Percentiles rank a stretch among this genome's conserved stretches.
Evolutionary conservation across 2,113 vertebrate genomes (phyloP).

Genomic region (Petaurus breviceps): DNA sequence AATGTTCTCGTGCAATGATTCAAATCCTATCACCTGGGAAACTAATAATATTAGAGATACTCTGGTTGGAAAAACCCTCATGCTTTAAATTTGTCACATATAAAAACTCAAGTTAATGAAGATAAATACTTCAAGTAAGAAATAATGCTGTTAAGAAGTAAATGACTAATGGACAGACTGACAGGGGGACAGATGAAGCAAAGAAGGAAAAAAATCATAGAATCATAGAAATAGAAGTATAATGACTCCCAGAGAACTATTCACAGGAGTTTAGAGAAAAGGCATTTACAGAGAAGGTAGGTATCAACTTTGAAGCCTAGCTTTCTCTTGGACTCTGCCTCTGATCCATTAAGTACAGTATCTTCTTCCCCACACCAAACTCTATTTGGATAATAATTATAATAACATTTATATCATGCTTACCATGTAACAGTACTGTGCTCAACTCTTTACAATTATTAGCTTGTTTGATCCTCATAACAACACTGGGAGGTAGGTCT

Average conservation of each 20-base stretch:
- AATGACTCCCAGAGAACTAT: not conserved
- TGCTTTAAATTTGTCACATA: constrained; percentile 29
- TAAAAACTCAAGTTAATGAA: not conserved
- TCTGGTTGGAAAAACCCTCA: constrained; percentile 23
- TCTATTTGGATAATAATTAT: not conserved
- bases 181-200: constrained; percentile 21
- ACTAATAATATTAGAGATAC: constrained; percentile 26
- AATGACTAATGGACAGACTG: constrained; percentile 31
- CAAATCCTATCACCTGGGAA: constrained; percentile 34
- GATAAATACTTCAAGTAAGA: constrained; percentile 23
- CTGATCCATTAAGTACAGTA: not conserved
- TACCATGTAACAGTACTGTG: not conserved
- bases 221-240: not conserved
- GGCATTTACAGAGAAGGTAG: not conserved
- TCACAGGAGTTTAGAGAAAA: not conserved
- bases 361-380: not conserved
- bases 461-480: not conserved
- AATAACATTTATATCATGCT: not conserved
- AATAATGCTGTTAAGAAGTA: constrained; percentile 18
- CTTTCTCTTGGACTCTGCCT: not conserved
- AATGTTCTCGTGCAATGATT: not conserved
- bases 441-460: not conserved
- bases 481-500: not conserved
- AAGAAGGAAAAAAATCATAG: not conserved
- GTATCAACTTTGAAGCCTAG: not conserved